Evolutionary conservation across 1,140 invertebrate species (phyloP).

Genomic region (Ostrea edulis): DNA sequence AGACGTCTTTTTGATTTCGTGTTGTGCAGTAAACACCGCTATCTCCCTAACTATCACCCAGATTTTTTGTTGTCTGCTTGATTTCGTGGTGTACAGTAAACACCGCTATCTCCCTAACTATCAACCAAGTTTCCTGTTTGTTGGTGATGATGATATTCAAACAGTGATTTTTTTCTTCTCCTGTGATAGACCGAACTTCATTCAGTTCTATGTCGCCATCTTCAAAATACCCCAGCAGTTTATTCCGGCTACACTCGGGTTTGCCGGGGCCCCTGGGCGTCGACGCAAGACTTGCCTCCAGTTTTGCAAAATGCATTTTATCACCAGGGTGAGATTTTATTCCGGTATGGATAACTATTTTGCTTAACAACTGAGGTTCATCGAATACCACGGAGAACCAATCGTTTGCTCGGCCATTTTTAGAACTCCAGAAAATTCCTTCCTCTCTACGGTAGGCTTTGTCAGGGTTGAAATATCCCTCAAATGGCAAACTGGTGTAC

Average conservation of each 20-base stretch:
- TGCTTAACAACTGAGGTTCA: conserved; percentile 48
- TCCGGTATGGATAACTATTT: conserved; percentile 56
- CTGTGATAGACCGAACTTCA: conserved; percentile 6
- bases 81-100: conserved; percentile 44
- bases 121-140: conserved; percentile 49
- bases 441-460: conserved; percentile 47
- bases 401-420: conserved; percentile 43
- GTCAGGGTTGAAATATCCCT: conserved; percentile 45
- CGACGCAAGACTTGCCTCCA: conserved; percentile 51
- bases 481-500: conserved; percentile 53
- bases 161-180: conserved; percentile 44
- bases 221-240: conserved; percentile 51
- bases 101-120: conserved; percentile 61
- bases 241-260: conserved; percentile 51
- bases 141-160: conserved; percentile 56
- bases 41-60: too few species aligned
- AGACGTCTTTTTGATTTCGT: background rate
- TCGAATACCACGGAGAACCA: conserved; percentile 56
- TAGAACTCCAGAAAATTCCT: conserved; percentile 60
- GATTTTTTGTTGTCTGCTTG: too few species aligned
- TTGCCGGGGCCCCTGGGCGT: background rate
- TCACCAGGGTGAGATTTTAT: conserved; percentile 50
- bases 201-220: conserved; percentile 51
- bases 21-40: too few species aligned
- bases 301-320: conserved; percentile 45